Evolutionary conservation across 2,797 vertebrate species (phyloP).

Genomic region (Dermochelys coriacea): DNA sequence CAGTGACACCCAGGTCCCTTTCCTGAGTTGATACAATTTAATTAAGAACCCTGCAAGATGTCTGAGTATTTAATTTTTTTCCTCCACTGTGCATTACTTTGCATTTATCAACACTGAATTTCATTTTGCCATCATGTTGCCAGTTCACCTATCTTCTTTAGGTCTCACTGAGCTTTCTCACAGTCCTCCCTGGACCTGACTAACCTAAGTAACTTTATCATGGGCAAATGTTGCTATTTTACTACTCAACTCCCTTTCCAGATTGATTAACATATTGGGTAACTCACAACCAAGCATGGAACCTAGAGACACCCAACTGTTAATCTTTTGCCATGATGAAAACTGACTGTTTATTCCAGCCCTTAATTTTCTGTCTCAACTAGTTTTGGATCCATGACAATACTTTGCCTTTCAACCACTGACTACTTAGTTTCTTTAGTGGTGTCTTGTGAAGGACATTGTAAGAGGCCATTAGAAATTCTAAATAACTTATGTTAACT

Average conservation of each 20-base stretch:
- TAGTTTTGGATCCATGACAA: background rate
- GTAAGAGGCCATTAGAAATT: conserved; percentile 1
- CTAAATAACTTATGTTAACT: background rate
- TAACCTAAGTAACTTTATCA: background rate
- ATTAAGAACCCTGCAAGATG: background rate
- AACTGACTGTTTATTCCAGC: background rate
- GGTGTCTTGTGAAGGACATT: background rate
- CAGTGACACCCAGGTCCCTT: background rate
- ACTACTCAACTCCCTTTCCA: background rate
- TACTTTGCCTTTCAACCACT: background rate
- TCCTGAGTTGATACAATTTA: background rate
- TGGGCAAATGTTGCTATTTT: background rate
- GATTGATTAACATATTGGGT: background rate
- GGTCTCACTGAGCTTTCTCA: background rate
- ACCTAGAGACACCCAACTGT: background rate
- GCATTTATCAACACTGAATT: background rate
- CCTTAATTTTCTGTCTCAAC: background rate
- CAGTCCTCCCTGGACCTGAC: background rate
- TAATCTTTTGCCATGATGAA: background rate
- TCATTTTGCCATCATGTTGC: background rate
- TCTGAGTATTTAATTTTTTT: background rate
- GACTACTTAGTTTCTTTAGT: background rate
- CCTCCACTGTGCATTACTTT: background rate
- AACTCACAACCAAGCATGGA: background rate
- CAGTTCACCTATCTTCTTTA: background rate